Conservation (phyloP, 2,113 vertebrate species). For the Bombycilla garrulus region DNA sequence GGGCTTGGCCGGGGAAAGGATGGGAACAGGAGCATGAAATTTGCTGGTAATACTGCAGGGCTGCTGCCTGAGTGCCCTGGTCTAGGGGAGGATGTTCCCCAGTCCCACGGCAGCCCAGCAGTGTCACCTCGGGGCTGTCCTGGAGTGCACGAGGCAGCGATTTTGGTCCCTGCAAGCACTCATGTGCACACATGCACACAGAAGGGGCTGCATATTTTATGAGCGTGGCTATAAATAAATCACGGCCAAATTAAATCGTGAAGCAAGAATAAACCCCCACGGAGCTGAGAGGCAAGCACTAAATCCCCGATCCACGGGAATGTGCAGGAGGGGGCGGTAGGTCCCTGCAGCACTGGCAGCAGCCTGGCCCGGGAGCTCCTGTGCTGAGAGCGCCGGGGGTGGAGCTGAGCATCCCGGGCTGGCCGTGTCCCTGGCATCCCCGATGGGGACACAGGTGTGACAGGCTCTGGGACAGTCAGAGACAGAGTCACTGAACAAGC, state of each 20-base stretch:
- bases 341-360: neutral
- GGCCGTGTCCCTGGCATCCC: neutral
- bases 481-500: neutral
- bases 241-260: neutral
- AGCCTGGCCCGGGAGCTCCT: neutral
- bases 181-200: neutral
- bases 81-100: accelerated
- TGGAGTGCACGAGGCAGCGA: accelerated
- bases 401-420: neutral
- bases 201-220: neutral
- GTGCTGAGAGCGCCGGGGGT: accelerated
- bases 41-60: neutral
- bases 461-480: accelerated
- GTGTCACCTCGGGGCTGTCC: neutral
- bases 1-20: neutral
- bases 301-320: neutral
- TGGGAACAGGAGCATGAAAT: neutral
- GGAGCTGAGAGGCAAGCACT: neutral
- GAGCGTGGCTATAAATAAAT: neutral
- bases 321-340: neutral
- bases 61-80: neutral
- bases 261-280: neutral
- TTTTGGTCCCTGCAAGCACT: neutral
- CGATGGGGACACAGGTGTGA: no score
- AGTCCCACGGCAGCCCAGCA: neutral